phyloP scores from a whole-genome alignment of 2,113 vertebrate species.

The Marmota monax region DNA sequence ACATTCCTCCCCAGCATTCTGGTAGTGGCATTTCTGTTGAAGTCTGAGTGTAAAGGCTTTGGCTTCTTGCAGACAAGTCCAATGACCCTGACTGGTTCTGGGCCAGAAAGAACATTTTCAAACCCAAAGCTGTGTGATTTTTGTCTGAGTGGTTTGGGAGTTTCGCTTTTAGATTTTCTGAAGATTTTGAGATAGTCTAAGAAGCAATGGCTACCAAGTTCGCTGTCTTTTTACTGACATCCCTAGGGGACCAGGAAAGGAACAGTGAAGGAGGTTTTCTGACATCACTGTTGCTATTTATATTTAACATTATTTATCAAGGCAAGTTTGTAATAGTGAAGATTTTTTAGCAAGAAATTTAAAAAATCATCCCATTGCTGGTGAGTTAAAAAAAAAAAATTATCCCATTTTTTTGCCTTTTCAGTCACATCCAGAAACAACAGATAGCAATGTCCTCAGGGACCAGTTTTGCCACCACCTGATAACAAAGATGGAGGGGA shows the following conservation, averaged over 20 bases:
- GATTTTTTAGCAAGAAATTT: conserved; percentile 47
- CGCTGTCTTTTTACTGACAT: conserved; percentile 3
- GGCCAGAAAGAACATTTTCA: conserved; percentile 42
- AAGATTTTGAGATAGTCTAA: conserved; percentile 38
- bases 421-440: not conserved
- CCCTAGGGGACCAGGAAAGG: not conserved
- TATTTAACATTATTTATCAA: conserved; percentile 57
- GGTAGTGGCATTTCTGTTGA: not conserved
- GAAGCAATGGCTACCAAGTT: not conserved
- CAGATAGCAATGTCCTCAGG: not conserved
- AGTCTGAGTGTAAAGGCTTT: not conserved
- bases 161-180: not conserved
- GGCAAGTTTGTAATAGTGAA: conserved; percentile 59
- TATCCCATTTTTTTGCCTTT: not conserved
- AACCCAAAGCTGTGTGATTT: conserved; percentile 21
- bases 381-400: not conserved
- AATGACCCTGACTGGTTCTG: not conserved
- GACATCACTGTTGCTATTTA: conserved; percentile 46
- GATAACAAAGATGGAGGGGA: not conserved
- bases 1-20: conserved; percentile 55
- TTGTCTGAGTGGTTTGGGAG: conserved; percentile 26
- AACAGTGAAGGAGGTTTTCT: not conserved
- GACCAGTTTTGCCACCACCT: not conserved
- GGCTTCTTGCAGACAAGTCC: conserved; percentile 38
- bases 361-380: not conserved